Evolutionary conservation across 2,797 vertebrate species (phyloP).

Genomic region (Syngnathus rostellatus): DNA sequence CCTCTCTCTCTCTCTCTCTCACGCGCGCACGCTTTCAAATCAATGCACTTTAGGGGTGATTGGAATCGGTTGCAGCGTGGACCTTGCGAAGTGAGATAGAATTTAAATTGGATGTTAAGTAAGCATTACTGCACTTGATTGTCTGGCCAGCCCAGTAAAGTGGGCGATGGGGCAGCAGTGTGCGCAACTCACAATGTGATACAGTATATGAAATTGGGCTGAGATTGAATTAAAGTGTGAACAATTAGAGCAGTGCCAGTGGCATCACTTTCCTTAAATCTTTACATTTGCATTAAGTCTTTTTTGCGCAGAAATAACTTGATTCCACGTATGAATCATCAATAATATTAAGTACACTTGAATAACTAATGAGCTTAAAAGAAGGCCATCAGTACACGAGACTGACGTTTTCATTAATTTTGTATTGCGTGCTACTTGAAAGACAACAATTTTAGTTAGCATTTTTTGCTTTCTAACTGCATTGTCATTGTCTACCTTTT

Average conservation of each 20-base stretch:
- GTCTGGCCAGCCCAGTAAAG: slow-evolving; percentile 58
- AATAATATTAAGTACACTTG: neutral
- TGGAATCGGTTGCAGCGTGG: slow-evolving; percentile 56
- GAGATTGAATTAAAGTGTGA: slow-evolving; percentile 69
- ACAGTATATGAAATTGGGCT: slow-evolving; percentile 61
- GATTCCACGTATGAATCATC: neutral
- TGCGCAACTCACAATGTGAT: slow-evolving; percentile 47
- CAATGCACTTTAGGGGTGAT: slow-evolving; percentile 50
- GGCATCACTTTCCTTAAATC: neutral
- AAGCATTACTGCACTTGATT: slow-evolving; percentile 73
- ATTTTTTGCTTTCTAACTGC: neutral
- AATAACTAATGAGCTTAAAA: neutral
- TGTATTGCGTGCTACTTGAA: too few relatives aligned
- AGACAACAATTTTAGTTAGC: neutral
- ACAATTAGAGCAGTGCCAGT: slow-evolving; percentile 7
- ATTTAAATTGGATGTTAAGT: slow-evolving; percentile 82
- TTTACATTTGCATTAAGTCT: neutral
- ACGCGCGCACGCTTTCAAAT: slow-evolving; percentile 15
- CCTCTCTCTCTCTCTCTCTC: slow-evolving; percentile 14
- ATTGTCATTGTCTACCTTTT: neutral
- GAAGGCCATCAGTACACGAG: neutral
- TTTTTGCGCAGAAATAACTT: neutral
- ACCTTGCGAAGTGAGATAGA: slow-evolving; percentile 69
- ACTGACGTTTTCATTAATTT: neutral
- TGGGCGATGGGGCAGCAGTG: slow-evolving; percentile 50